Base-by-base conservation (phyloP, 1,140 invertebrate genomes). In the Battus philenor region DNA sequence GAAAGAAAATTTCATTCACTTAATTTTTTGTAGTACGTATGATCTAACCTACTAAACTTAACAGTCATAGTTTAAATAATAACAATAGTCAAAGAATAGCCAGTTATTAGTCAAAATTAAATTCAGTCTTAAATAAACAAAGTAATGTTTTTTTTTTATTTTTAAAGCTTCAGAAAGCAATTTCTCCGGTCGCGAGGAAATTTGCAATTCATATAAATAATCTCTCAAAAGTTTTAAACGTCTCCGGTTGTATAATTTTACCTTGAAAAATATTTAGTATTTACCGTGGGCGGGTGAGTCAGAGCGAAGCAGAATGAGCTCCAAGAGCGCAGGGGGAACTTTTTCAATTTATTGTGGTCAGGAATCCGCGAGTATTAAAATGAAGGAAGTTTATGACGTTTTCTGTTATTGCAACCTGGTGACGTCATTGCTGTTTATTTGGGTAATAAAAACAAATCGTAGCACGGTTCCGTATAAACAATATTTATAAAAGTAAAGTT, bases 261-360 rank as follows among this genome's bases (percentile, higher is more conserved):
- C 38, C 16, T 41, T 10, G 12, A 36, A 27, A 41, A 41, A 41
- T 41, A 41, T 41, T 41, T 41, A 29, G 38, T 41, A 41, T 41
- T 41, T 41, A 41, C 24, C 11, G 38, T 29, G 29, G 9, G 33
- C 33, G 33, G 4, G 17, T 7, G 33, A 12, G 20, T 33, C 32
- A 6, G 30, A 6, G 10, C 20, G 34, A 11, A 11, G 12, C n/a
- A 13, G 17, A 41, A 41, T 41, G 16, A 41, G 38, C 24, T 29
- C 26, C 20, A 39, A 39, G 36, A 39, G 26, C 22, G 38, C n/a
- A 41, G 29, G 38, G 17, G 18, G 29, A 41, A 41, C 38, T 41
- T 41, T 41, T 41, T 26, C 38, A 41, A 41, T 41, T 41, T 41
- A 16, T 41, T 41, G 24, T 41, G 38, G 38, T 27, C 38, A 41